Conservation (phyloP, 2,888 invertebrate genomes). For the Drosophila testacea region DNA sequence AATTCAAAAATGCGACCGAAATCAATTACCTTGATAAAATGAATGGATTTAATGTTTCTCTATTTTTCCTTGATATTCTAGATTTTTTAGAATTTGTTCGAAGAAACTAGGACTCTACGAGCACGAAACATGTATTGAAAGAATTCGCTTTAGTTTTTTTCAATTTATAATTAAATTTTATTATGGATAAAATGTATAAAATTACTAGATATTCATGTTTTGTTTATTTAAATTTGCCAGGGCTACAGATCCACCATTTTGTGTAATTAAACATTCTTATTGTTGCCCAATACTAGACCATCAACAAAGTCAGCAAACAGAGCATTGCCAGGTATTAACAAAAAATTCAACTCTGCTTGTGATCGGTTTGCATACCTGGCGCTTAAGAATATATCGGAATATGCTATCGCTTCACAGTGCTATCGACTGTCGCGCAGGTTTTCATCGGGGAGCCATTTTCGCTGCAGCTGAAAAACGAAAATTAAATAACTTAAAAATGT, state of each 20-base stretch:
- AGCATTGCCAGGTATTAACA: constrained; percentile 1
- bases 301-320: not conserved
- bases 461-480: constrained; percentile 61
- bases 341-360: constrained; percentile 13
- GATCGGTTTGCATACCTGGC: constrained; percentile 18
- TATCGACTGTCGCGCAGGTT: constrained; percentile 61
- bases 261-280: not conserved
- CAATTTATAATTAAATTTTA: too few relatives aligned
- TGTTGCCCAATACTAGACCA: not conserved
- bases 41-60: too few relatives aligned
- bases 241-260: not conserved
- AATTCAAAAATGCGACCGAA: too few relatives aligned
- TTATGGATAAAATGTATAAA: too few relatives aligned
- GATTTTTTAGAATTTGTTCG: too few relatives aligned
- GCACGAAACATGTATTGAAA: too few relatives aligned
- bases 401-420: constrained; percentile 39
- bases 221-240: not conserved
- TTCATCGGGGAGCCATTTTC: constrained; percentile 64
- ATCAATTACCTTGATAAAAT: too few relatives aligned
- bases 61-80: too few relatives aligned
- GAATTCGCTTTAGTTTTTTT: too few relatives aligned
- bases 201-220: too few relatives aligned
- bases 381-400: constrained; percentile 3
- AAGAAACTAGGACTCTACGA: too few relatives aligned
- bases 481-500: constrained; percentile 72